phyloP scores from a whole-genome alignment of 2,888 invertebrate genomes.

The Cantharis rufa region DNA sequence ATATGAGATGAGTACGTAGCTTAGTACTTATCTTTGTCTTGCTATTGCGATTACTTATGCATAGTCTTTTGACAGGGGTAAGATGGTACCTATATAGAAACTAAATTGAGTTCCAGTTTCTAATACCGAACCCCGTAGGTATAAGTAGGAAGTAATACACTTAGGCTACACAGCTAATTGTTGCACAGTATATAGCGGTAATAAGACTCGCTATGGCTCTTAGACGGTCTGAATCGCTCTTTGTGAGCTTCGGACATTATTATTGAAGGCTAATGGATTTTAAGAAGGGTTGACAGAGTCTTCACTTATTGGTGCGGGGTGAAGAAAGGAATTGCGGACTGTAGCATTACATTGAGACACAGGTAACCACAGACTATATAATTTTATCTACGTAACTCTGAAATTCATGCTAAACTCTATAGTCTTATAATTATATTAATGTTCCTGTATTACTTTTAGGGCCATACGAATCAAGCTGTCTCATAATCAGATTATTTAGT shows the following conservation, averaged over 20 bases:
- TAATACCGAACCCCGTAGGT: conserved; percentile 51
- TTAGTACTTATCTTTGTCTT: not conserved
- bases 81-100: conserved; percentile 33
- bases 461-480: not conserved
- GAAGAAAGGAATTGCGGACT: conserved; percentile 18
- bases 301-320: conserved; percentile 17
- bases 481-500: not conserved
- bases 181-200: conserved; percentile 54
- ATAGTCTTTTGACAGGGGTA: conserved; percentile 23
- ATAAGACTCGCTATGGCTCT: conserved; percentile 55
- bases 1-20: not conserved
- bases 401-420: not conserved
- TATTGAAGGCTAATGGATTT: conserved; percentile 58
- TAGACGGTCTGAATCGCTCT: conserved; percentile 54
- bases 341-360: conserved; percentile 14
- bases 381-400: not conserved
- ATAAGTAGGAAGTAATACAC: conserved; percentile 56
- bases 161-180: conserved; percentile 56
- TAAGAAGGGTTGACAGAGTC: conserved; percentile 54
- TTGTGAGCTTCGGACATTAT: conserved; percentile 58
- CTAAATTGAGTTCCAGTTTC: conserved; percentile 55
- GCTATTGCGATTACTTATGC: conserved; percentile 18
- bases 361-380: conserved; percentile 12
- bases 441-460: not conserved
- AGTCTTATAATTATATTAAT: not conserved